Conservation (phyloP, 35 echinoderm and acorn worm genomes). For the Apostichopus californicus region DNA sequence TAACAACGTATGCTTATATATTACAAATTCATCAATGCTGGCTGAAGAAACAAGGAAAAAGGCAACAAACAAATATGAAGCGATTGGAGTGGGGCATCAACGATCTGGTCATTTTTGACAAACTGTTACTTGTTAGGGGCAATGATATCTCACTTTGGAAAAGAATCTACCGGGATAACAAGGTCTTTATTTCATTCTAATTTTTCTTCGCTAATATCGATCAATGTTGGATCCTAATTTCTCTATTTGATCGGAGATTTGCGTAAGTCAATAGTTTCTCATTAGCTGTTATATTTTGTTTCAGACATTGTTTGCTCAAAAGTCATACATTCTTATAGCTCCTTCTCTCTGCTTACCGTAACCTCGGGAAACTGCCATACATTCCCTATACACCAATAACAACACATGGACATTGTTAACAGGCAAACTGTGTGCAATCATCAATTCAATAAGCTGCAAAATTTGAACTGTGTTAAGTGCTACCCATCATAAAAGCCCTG, state of each 20-base stretch:
- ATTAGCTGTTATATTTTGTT: not conserved
- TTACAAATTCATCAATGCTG: no score
- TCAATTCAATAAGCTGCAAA: slow-evolving; percentile 22
- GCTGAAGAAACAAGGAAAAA: no score
- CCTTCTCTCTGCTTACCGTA: slow-evolving; percentile 20
- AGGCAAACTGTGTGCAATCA: slow-evolving; percentile 23
- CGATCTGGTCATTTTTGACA: no score
- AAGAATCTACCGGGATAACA: no score
- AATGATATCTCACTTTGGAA: no score
- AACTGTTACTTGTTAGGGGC: no score
- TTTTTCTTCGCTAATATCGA: no score
- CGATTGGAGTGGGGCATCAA: no score
- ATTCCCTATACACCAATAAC: not conserved
- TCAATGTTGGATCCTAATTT: no score
- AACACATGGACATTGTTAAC: slow-evolving; percentile 26
- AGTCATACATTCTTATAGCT: not conserved
- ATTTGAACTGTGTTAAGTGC: slow-evolving; percentile 21
- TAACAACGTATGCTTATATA: no score
- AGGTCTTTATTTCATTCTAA: no score
- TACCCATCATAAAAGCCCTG: slow-evolving; percentile 35
- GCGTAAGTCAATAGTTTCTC: not conserved
- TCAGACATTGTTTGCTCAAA: not conserved
- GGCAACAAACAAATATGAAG: no score
- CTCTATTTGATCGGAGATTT: not conserved
- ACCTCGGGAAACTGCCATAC: slow-evolving; percentile 9